Evolutionary conservation across 2,888 invertebrate genomes (phyloP), one percentile per base, ranked within the genome.

Genomic region (Hirtodrosophila cameraria): DNA sequence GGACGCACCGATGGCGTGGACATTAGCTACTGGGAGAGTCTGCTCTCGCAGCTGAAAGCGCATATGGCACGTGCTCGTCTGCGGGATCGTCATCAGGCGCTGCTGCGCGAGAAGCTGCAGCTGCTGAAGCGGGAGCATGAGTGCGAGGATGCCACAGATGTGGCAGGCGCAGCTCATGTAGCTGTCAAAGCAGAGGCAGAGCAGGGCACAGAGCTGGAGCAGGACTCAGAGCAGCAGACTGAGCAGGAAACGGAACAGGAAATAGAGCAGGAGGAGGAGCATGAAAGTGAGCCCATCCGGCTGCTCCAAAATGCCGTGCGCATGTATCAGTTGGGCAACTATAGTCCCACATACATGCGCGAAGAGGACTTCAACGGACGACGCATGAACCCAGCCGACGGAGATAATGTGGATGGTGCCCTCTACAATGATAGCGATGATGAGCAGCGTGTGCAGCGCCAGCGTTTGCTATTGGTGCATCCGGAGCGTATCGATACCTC

Each of bases 1-100:
- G 95, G 95, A 0, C 94, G 95, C 66, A 94, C 94, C 36, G 97
- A 97, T 91, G 98, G 97, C 11, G 95, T 98, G 38, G 99, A 99
- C 92, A 95, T 99, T 67, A 97, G 97, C 38, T 99, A 99, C 91
- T 99, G 99, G 99, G 99, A 99, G 92, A 97, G 97, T 41, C 91
- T 99, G 69, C 92, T 98, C 27, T 97, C 97, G n/a, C 97, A 98
- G 90, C 92, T 99, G 7, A 97, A 97, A 92, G 98, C 98, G 4
- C 97, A 98, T 90, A 97, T 97, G 95, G 97, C 98, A 0, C 93
- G 97, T 81, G 97, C 98, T 0, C 93, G 99, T 25, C 93, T 99
- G 8, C 92, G 97, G 50, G 99, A 99, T 91, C 93, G 97, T 0
- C 99, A 99, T 92, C 97, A 98, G 91, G 94, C 95, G 71, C 97